Evolutionary conservation across 2,888 invertebrate species (phyloP).

Genomic region (Acanthococcus lagerstroemiae): DNA sequence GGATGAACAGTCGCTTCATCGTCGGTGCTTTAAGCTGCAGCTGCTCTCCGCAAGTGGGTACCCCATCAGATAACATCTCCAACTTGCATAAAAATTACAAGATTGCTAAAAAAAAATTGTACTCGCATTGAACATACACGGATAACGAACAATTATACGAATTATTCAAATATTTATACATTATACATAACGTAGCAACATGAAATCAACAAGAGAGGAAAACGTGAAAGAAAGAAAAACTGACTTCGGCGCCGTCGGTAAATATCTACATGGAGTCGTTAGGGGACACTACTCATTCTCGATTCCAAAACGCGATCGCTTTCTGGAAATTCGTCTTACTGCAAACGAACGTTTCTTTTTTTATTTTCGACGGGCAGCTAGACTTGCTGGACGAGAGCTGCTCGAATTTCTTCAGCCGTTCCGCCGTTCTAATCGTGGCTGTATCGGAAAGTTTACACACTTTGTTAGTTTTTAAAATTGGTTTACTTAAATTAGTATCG

Average conservation of each 20-base stretch:
- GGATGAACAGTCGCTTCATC: too few species aligned
- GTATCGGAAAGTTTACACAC: conserved; percentile 15
- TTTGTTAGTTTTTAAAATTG: conserved; percentile 13
- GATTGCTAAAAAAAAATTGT: neutral
- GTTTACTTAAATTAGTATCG: neutral
- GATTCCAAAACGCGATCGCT: conserved; percentile 46
- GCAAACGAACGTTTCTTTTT: conserved; percentile 7
- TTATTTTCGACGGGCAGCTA: neutral
- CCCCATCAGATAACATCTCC: too few species aligned
- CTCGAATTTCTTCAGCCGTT: conserved; percentile 23
- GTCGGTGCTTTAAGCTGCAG: too few species aligned
- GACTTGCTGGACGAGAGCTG: neutral
- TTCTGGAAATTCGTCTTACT: conserved; percentile 40
- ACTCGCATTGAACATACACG: conserved; percentile 14
- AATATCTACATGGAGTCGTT: neutral
- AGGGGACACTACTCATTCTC: conserved; percentile 5
- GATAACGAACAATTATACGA: conserved; percentile 11
- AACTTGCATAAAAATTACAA: too few species aligned
- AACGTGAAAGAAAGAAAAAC: neutral
- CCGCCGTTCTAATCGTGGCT: conserved; percentile 13
- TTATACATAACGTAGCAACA: neutral
- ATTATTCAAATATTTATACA: neutral
- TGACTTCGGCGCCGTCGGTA: neutral
- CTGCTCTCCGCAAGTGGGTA: too few species aligned
- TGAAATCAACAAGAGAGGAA: conserved; percentile 6